phyloP scores from a whole-genome alignment of 2,888 invertebrate species.

The Amphimallon solstitiale region DNA sequence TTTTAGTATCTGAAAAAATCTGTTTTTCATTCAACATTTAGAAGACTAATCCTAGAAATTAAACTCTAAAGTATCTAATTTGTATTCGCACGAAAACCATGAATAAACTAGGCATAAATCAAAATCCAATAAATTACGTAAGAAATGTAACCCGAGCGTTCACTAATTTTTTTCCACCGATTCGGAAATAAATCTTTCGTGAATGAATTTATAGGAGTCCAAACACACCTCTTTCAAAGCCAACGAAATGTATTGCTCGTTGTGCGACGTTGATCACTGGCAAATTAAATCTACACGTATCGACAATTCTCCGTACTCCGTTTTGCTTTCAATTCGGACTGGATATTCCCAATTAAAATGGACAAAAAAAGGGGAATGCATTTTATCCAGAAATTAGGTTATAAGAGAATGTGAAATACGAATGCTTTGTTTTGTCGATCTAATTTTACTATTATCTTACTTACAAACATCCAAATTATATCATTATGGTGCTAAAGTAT shows the following conservation, averaged over 20 bases:
- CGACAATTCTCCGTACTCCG: background rate
- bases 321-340: slow-evolving; percentile 14
- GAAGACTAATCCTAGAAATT: too few species aligned
- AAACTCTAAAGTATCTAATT: background rate
- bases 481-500: too few species aligned
- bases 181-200: slow-evolving; percentile 20
- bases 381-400: background rate
- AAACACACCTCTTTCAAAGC: slow-evolving; percentile 26
- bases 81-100: background rate
- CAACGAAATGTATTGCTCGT: slow-evolving; percentile 10
- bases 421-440: too few species aligned
- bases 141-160: slow-evolving; percentile 13
- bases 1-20: too few species aligned
- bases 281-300: slow-evolving; percentile 29
- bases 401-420: too few species aligned
- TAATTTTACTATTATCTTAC: too few species aligned
- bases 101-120: slow-evolving; percentile 18
- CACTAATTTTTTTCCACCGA: slow-evolving; percentile 12
- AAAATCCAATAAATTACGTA: slow-evolving; percentile 13
- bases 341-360: background rate
- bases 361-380: background rate
- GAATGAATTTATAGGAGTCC: slow-evolving; percentile 27
- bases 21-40: too few species aligned
- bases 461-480: too few species aligned
- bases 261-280: slow-evolving; percentile 16